These are phyloP conservation scores for Spodoptera frugiperda DNA, from an alignment of 1,140 invertebrate genomes.

Conservation along the genomic window DNA sequence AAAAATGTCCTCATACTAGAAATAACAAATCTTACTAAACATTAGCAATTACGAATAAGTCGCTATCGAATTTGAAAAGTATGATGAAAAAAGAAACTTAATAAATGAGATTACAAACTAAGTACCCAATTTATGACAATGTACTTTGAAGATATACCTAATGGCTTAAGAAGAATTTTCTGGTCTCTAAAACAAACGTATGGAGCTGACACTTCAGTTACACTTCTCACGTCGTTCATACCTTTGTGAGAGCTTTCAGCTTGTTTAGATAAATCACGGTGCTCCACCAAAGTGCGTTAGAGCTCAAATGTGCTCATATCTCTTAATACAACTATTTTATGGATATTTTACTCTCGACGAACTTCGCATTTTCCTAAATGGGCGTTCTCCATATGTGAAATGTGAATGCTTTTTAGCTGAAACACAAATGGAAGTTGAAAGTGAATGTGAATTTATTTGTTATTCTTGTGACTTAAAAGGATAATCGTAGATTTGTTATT, in stretches of 20 bases:
- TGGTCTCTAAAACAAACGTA: not conserved
- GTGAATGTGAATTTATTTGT: slow-evolving; percentile 13
- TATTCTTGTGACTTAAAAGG: not conserved
- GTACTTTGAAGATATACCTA: no score
- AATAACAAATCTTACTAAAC: no score
- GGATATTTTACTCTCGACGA: slow-evolving; percentile 27
- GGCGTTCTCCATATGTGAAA: not conserved
- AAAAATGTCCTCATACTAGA: no score
- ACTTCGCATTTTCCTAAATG: slow-evolving; percentile 18
- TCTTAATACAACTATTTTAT: slow-evolving; percentile 50
- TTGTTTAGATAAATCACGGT: slow-evolving; percentile 44
- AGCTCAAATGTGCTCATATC: slow-evolving; percentile 43
- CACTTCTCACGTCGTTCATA: slow-evolving; percentile 45
- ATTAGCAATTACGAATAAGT: no score
- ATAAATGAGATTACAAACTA: no score
- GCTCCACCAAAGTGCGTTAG: slow-evolving; percentile 39
- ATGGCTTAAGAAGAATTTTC: no score
- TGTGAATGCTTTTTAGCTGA: not conserved
- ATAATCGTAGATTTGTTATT: no score
- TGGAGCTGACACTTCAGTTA: not conserved
- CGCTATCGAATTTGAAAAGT: no score
- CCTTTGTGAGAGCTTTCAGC: slow-evolving; percentile 45
- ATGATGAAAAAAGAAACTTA: no score
- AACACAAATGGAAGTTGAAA: slow-evolving; percentile 2
- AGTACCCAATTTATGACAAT: no score